Base-by-base conservation (phyloP, 2,888 invertebrate genomes). In the Idaea straminata region DNA sequence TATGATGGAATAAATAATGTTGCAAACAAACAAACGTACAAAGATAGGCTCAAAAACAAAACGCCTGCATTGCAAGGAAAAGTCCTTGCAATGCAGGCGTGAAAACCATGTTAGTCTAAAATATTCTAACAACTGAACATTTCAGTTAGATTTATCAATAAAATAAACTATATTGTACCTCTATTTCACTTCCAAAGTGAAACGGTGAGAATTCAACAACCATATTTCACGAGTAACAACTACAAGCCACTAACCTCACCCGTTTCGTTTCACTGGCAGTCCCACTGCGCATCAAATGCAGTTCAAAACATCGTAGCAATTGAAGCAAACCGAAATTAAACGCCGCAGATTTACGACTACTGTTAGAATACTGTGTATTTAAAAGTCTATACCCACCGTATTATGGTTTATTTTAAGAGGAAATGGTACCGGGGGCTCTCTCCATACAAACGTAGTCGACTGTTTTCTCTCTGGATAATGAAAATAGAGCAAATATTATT, bases 171-270 rank as follows among this genome's bases (percentile, higher is more conserved):
- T 47, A 47, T 7, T 7, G 47, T 47, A 47, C 47, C 10, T 47
- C 5, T 10, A 47, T 7, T 7, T 13, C 47, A 47, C 47, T 47
- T 47, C 47, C 13, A 4, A 5, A 47, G 13, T 47, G 10, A 47
- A 47, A 47, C 47, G 47, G 47, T 47, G 47, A 47, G 47, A 47
- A 47, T 47, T 47, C 47, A 47, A 47, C 47, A 47, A 47, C 47
- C 47, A 47, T 47, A 47, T 47, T 47, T 47, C 47, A 47, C 47
- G 47, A 47, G 47, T 47, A 47, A 47, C 47, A 47, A 47, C 13
- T 47, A 47, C 47, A 47, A 47, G 47, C 47, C 47, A 47, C 47
- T 47, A 47, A 47, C 6, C 47, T 47, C 47, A 47, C 47, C 47
- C 47, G 47, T 47, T 47, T 7, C 47, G 47, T 47, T 47, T 47